These are phyloP conservation scores for Maniola jurtina DNA, from an alignment of 1,140 invertebrate species.

Conservation along the genomic window DNA sequence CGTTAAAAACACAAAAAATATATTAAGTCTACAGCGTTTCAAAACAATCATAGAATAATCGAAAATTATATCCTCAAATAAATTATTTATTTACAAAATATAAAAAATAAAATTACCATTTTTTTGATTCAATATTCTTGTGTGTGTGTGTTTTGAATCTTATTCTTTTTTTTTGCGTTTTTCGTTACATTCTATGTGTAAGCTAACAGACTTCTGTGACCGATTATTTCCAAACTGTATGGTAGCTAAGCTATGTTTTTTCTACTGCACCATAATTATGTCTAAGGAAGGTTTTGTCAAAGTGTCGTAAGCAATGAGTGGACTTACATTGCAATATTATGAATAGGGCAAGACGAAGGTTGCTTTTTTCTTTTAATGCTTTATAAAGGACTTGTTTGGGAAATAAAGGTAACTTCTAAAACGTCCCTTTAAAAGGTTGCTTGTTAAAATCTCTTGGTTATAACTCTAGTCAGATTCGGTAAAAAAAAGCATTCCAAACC, in stretches of 20 bases:
- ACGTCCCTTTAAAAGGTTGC: background rate
- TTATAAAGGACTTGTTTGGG: background rate
- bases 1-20: too few species aligned
- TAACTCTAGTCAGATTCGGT: background rate
- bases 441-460: background rate
- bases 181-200: too few species aligned
- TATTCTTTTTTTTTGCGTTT: too few species aligned
- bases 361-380: background rate
- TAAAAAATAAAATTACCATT: too few species aligned
- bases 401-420: background rate
- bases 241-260: background rate
- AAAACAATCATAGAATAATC: too few species aligned
- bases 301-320: background rate
- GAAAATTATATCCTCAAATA: too few species aligned
- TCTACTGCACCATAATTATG: constrained; percentile 21
- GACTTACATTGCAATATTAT: background rate
- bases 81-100: too few species aligned
- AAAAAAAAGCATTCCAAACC: too few species aligned
- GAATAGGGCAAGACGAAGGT: background rate
- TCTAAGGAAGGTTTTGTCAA: constrained; percentile 7
- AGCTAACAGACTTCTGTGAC: too few species aligned
- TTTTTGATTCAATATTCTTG: too few species aligned
- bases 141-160: too few species aligned
- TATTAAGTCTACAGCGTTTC: too few species aligned
- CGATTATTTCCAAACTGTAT: background rate